These are phyloP conservation scores for Drosophila chauvacae DNA, from an alignment of 1,140 invertebrate genomes.

Conservation along the genomic window DNA sequence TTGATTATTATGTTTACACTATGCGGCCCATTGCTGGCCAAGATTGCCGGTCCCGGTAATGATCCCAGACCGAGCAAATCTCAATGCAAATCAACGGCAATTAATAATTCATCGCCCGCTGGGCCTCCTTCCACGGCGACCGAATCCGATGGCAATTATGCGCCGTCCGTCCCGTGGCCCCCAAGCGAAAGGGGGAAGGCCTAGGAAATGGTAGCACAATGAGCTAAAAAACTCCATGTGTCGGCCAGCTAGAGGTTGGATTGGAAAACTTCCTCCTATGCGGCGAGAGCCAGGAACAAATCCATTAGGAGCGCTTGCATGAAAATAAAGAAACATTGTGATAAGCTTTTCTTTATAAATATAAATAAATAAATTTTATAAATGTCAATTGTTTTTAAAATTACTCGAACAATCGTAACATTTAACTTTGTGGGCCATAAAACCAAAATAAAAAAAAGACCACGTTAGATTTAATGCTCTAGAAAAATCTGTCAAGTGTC, in stretches of 20 bases:
- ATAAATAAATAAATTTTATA: too few species aligned
- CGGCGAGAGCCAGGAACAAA: background rate
- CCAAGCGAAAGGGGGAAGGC: background rate
- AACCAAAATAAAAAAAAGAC: background rate
- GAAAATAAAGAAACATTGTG: background rate
- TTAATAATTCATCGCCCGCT: slow-evolving; percentile 81
- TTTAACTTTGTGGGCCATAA: background rate
- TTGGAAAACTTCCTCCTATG: background rate
- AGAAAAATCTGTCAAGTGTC: too few species aligned
- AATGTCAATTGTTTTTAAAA: background rate
- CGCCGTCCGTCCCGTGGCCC: slow-evolving; percentile 5
- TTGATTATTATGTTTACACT: slow-evolving; percentile 82
- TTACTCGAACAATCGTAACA: background rate
- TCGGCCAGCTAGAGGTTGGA: slow-evolving; percentile 27
- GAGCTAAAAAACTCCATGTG: slow-evolving; percentile 23
- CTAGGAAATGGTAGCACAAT: slow-evolving; percentile 27
- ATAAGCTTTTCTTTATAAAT: too few species aligned
- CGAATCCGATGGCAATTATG: slow-evolving; percentile 71
- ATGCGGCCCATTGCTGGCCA: slow-evolving; percentile 23
- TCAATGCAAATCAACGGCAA: slow-evolving; percentile 82
- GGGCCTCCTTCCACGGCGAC: slow-evolving; percentile 55
- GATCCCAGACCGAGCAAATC: slow-evolving; percentile 59
- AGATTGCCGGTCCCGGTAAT: slow-evolving; percentile 60
- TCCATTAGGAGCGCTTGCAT: background rate
- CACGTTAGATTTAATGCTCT: background rate